Conservation (phyloP, 1,140 invertebrate species). For the Drosophila persimilis region DNA sequence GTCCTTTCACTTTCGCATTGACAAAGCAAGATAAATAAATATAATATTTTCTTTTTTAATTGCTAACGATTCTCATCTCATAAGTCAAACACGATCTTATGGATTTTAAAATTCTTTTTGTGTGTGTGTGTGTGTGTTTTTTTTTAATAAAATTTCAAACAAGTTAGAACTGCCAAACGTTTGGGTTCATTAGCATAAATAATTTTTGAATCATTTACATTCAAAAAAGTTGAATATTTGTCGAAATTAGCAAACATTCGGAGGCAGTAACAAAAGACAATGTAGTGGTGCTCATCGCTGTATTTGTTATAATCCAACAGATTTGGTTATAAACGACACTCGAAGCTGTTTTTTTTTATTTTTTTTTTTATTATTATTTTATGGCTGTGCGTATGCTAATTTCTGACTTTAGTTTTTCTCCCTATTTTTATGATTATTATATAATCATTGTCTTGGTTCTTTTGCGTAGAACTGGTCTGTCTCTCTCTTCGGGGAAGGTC, state of each 20-base stretch:
- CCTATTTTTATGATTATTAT: slow-evolving; percentile 71
- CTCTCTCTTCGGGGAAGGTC: slow-evolving; percentile 26
- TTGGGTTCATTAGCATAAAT: slow-evolving; percentile 72
- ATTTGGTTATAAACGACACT: slow-evolving; percentile 57
- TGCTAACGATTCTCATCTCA: background rate
- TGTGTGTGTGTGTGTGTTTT: slow-evolving; percentile 1
- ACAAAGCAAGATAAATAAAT: background rate
- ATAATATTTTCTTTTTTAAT: too few relatives aligned
- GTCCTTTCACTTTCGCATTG: slow-evolving; percentile 67
- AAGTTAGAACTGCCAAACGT: slow-evolving; percentile 55
- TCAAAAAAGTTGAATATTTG: slow-evolving; percentile 41
- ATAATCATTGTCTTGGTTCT: slow-evolving; percentile 49
- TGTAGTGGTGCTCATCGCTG: slow-evolving; percentile 14
- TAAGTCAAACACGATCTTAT: slow-evolving; percentile 13
- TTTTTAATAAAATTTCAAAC: slow-evolving; percentile 43
- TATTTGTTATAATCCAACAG: slow-evolving; percentile 39
- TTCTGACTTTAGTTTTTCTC: slow-evolving; percentile 59
- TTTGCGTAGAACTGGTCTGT: slow-evolving; percentile 55
- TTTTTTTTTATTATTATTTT: slow-evolving; percentile 24
- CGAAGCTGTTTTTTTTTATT: slow-evolving; percentile 17
- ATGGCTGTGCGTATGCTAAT: slow-evolving; percentile 73
- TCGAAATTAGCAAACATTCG: slow-evolving; percentile 45
- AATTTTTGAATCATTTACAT: slow-evolving; percentile 67
- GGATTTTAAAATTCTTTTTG: slow-evolving; percentile 14
- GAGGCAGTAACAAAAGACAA: slow-evolving; percentile 11